Conservation (phyloP, 2,888 invertebrate genomes). For the Orthonevra nobilis region DNA sequence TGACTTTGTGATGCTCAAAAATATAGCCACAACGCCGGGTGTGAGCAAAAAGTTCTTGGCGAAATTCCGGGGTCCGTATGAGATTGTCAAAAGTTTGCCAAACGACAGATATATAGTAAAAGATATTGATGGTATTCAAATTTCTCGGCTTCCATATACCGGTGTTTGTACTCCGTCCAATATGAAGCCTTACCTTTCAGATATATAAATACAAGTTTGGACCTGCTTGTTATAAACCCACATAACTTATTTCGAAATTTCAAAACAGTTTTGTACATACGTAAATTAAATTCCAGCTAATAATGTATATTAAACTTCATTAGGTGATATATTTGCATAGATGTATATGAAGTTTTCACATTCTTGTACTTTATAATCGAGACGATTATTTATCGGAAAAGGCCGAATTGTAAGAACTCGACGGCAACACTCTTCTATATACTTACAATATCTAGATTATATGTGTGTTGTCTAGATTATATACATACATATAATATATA, state of each 20-base stretch:
- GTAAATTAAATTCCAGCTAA: too few species aligned
- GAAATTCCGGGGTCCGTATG: conserved; percentile 71
- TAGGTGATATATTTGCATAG: too few species aligned
- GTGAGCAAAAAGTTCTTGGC: conserved; percentile 71
- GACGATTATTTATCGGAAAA: too few species aligned
- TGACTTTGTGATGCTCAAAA: conserved; percentile 70
- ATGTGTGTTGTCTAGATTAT: too few species aligned
- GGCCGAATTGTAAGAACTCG: background rate
- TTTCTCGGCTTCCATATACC: conserved; percentile 21
- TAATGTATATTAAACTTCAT: too few species aligned
- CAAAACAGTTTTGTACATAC: too few species aligned
- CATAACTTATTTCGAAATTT: too few species aligned
- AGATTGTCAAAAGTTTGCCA: conserved; percentile 42
- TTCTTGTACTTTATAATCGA: too few species aligned
- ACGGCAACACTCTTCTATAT: background rate
- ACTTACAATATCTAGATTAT: too few species aligned
- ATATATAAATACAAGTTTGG: background rate
- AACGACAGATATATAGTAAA: conserved; percentile 70
- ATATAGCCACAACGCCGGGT: conserved; percentile 64
- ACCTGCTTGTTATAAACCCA: too few species aligned
- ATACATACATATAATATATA: too few species aligned
- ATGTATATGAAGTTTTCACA: too few species aligned
- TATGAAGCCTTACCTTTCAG: conserved; percentile 23
- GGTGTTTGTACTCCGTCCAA: conserved; percentile 26
- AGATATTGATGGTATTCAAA: conserved; percentile 48